Evolutionary conservation across 1,140 invertebrate genomes (phyloP).

Genomic region (Brachionus calyciflorus): DNA sequence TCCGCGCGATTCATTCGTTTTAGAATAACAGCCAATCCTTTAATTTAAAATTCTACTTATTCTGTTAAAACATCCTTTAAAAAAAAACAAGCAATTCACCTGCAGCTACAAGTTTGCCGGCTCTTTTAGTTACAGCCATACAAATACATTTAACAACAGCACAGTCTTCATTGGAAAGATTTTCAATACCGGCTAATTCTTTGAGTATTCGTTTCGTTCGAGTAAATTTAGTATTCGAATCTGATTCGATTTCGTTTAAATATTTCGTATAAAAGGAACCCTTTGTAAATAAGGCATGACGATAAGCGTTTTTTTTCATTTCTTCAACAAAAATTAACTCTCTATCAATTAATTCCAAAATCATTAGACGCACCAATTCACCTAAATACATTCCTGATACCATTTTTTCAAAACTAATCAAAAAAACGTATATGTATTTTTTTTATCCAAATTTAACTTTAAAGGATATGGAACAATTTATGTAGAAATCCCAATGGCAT

Average conservation of each 20-base stretch:
- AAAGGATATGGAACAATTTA: too few relatives aligned
- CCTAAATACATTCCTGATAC: constrained; percentile 87
- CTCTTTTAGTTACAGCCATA: constrained; percentile 80
- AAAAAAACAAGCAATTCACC: constrained; percentile 62
- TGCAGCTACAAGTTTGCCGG: constrained; percentile 85
- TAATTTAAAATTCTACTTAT: background rate
- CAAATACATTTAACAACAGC: constrained; percentile 83
- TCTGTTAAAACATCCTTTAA: background rate
- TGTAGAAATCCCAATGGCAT: too few relatives aligned
- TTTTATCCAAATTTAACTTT: background rate
- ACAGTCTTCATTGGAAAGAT: constrained; percentile 80
- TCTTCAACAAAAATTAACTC: constrained; percentile 73
- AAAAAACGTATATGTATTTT: background rate
- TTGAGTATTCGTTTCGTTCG: constrained; percentile 81
- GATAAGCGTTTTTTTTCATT: constrained; percentile 61
- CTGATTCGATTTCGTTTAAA: constrained; percentile 50
- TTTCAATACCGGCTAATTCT: constrained; percentile 72
- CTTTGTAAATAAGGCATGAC: constrained; percentile 54
- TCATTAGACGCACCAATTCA: constrained; percentile 68
- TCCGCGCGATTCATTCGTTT: constrained; percentile 75
- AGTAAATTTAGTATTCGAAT: constrained; percentile 62
- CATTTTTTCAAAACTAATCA: constrained; percentile 78
- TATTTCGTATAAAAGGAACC: constrained; percentile 54
- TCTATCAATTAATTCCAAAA: constrained; percentile 73
- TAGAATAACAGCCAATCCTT: constrained; percentile 72